These are phyloP conservation scores for Otocyon megalotis DNA, from an alignment of 2,113 vertebrate genomes.

Conservation along the genomic window DNA sequence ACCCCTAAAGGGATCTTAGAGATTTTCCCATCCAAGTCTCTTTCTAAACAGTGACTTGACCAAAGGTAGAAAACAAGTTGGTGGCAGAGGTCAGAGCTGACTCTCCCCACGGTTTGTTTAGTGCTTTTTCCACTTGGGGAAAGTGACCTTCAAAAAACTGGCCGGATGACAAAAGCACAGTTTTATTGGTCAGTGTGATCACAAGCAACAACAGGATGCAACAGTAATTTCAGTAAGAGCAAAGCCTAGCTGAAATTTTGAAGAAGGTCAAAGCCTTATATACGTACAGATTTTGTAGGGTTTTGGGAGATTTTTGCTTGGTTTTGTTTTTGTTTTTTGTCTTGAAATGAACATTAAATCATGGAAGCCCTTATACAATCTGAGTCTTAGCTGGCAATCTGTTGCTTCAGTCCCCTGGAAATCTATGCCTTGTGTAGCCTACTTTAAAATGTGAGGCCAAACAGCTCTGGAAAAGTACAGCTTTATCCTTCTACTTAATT, in stretches of 20 bases:
- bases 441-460: constrained; percentile 75
- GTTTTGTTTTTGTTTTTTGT: background rate
- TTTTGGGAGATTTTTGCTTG: background rate
- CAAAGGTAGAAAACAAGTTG: constrained; percentile 32
- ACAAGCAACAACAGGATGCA: constrained; percentile 1
- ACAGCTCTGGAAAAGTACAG: constrained; percentile 80
- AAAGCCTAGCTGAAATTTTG: background rate
- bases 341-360: background rate
- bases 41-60: constrained; percentile 11
- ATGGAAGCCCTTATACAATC: constrained; percentile 42
- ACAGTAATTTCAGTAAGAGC: background rate
- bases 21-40: background rate
- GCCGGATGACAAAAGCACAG: constrained; percentile 44
- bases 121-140: constrained; percentile 34
- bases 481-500: constrained; percentile 77
- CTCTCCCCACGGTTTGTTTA: background rate
- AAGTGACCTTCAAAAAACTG: constrained; percentile 72
- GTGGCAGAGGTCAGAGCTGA: background rate
- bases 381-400: background rate
- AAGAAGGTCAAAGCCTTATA: background rate
- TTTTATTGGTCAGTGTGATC: background rate
- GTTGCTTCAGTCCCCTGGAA: constrained; percentile 43
- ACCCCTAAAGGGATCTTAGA: background rate
- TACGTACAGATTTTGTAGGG: background rate
- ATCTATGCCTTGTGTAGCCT: constrained; percentile 41